Base-by-base conservation (phyloP, 2,113 vertebrate species). In the Thoracochromis brauschi region DNA sequence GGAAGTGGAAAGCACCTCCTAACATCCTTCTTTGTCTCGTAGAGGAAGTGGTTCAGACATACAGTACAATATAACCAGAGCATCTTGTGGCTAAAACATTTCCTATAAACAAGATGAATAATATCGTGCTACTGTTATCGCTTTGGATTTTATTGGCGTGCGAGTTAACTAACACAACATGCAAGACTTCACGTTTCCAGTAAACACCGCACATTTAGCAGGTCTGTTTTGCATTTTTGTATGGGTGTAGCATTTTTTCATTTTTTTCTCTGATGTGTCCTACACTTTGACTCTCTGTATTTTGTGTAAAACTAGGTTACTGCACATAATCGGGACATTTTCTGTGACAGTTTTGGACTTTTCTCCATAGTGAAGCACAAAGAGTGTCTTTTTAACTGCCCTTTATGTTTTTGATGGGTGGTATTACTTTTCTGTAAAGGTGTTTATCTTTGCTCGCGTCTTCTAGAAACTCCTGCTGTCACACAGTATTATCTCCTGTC, bases 41-140 rank as follows among this genome's bases (percentile, higher is more conserved):
- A 91, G 55, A 91, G 93, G 91, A 94, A 93, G 87, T 89, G 88
- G 89, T 84, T 82, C 88, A 94, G 89, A 91, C 88, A 85, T 81
- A 79, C 40, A 85, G 33, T 75, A 33, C 38, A 80, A 80, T 91
- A 33, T 86, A 80, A 86, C 80, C 80, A 85, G 87, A 85, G 14
- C 79, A 51, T 17, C 73, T 83, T 87, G 82, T 14, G 79, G 79
- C 53, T 47, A n/a, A 51, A 78, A 49, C 42, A 51, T 49, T 78
- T 78, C 42, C 45, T 51, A 13, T 51, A 51, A 75, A 47, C 24
- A 78, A 49, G 42, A 49, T 31, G 24, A 78, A 31, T 49, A 49
- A 49, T 31, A 47, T 19, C 5, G 9, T 31, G 16, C 6, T 78
- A 19, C 24, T 49, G 9, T 49, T 75, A 47, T 47, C 16, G 2